Evolutionary conservation across 2,888 invertebrate species (phyloP).

Genomic region (Corythucha ciliata): DNA sequence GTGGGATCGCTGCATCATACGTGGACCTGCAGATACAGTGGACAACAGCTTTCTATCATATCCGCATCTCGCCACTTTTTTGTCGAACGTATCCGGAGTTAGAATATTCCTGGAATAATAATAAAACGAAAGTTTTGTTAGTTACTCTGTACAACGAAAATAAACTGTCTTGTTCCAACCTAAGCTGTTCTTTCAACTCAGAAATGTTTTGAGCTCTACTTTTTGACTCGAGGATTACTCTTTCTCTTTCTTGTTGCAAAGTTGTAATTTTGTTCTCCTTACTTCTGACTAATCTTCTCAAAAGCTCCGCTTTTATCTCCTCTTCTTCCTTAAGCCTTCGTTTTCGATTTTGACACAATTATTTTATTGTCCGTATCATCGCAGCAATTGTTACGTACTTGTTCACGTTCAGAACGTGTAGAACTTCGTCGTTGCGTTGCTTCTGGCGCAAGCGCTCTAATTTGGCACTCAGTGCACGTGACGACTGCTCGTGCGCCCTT

Average conservation of each 20-base stretch:
- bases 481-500: conserved; percentile 40
- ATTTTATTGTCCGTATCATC: background rate
- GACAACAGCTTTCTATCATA: conserved; percentile 34
- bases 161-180: conserved; percentile 30
- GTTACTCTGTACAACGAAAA: no score
- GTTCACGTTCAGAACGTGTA: conserved; percentile 37
- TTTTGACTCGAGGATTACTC: conserved; percentile 37
- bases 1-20: conserved; percentile 36
- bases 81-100: conserved; percentile 39
- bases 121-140: background rate
- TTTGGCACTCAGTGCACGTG: conserved; percentile 37
- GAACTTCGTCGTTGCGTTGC: conserved; percentile 36
- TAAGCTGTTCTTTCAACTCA: conserved; percentile 38
- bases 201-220: conserved; percentile 37
- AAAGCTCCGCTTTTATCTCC: conserved; percentile 34
- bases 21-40: conserved; percentile 36
- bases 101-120: conserved; percentile 36
- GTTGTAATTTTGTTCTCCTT: conserved; percentile 38
- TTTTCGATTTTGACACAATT: background rate
- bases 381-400: conserved; percentile 32
- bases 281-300: conserved; percentile 35
- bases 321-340: conserved; percentile 37
- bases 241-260: conserved; percentile 36
- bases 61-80: conserved; percentile 37
- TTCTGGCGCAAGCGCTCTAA: conserved; percentile 36